Evolutionary conservation across 2,797 vertebrate genomes (phyloP).

Genomic region (Spinibarbus caldwelli): DNA sequence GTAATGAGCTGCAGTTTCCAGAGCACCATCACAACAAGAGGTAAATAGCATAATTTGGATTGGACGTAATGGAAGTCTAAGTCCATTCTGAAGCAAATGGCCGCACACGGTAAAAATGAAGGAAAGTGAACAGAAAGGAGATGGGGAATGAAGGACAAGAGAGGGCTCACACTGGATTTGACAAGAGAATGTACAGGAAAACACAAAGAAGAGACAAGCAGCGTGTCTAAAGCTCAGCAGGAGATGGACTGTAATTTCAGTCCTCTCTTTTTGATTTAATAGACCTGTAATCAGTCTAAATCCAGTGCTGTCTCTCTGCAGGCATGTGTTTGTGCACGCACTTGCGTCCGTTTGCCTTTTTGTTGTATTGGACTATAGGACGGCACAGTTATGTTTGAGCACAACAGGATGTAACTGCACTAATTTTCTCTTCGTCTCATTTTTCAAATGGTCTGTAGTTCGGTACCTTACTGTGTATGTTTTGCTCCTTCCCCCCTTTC

Average conservation of each 20-base stretch:
- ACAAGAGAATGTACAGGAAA: constrained; percentile 18
- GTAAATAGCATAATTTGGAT: constrained; percentile 30
- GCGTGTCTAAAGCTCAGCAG: constrained; percentile 27
- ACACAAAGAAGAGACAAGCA: constrained; percentile 29
- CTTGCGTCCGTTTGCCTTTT: constrained; percentile 10
- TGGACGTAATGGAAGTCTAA: constrained; percentile 12
- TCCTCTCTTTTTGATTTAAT: constrained; percentile 48
- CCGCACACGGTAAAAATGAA: neutral
- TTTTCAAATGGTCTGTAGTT: constrained; percentile 21
- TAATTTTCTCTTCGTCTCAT: constrained; percentile 49
- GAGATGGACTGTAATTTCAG: constrained; percentile 44
- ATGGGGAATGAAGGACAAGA: constrained; percentile 25
- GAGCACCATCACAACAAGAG: constrained; percentile 34
- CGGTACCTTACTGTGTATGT: constrained; percentile 1
- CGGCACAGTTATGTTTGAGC: constrained; percentile 37
- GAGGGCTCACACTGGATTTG: neutral
- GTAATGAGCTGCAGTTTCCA: constrained; percentile 34
- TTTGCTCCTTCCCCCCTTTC: neutral
- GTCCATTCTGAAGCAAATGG: constrained; percentile 22
- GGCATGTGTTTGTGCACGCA: neutral
- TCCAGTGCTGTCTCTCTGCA: constrained; percentile 12
- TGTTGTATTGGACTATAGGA: constrained; percentile 51
- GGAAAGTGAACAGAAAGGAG: constrained; percentile 10
- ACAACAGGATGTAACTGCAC: constrained; percentile 51
- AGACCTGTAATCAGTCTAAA: constrained; percentile 61